These are phyloP conservation scores for Aricia artaxerxes DNA, from an alignment of 2,888 invertebrate genomes.

Conservation along the genomic window DNA sequence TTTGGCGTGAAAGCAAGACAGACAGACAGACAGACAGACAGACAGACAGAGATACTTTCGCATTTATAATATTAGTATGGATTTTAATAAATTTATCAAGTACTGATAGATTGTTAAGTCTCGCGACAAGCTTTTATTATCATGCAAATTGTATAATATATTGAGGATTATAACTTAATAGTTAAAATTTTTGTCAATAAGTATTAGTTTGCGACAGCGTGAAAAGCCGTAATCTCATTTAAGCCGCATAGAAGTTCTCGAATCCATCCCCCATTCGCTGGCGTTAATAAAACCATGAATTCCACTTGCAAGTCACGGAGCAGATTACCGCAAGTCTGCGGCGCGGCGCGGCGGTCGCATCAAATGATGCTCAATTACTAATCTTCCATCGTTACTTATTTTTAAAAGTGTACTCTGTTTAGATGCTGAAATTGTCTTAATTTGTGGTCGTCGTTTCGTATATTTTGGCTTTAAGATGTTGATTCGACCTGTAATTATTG, in stretches of 20 bases:
- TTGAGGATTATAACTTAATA: too few species aligned
- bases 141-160: too few species aligned
- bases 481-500: too few species aligned
- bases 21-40: too few species aligned
- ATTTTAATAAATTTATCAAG: too few species aligned
- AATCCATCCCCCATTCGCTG: slow-evolving; percentile 41
- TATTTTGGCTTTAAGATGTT: neutral
- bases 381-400: slow-evolving; percentile 43
- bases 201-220: slow-evolving; percentile 1
- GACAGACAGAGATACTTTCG: too few species aligned
- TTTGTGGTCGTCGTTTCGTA: neutral
- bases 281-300: slow-evolving; percentile 72
- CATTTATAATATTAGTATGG: too few species aligned
- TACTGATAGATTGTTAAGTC: too few species aligned
- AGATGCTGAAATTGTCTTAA: too few species aligned
- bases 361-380: slow-evolving; percentile 48
- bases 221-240: slow-evolving; percentile 31
- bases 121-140: too few species aligned
- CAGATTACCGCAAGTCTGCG: slow-evolving; percentile 71
- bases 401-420: slow-evolving; percentile 21
- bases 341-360: slow-evolving; percentile 59
- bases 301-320: slow-evolving; percentile 77
- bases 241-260: slow-evolving; percentile 38
- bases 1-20: too few species aligned
- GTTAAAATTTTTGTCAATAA: neutral